A percentile compares a stretch with the other conserved stretches of the same genome.
Conservation (phyloP, 2,113 vertebrate species). For the Microtus ochrogaster region DNA sequence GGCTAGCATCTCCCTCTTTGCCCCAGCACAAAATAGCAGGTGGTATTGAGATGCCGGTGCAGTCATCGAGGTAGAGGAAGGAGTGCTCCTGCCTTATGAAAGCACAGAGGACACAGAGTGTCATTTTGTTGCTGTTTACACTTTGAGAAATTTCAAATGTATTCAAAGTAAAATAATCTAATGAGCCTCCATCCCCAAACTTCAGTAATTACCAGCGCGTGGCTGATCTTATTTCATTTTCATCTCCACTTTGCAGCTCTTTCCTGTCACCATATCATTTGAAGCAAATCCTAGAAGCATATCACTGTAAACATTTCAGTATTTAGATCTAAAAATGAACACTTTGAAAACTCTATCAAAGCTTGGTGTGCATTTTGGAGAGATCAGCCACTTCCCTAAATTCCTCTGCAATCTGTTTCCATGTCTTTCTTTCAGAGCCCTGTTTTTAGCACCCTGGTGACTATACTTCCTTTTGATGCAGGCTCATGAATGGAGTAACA, state of each 20-base stretch:
- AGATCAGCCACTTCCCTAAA: background rate
- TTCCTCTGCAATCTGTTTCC: background rate
- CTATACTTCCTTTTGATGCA: constrained; percentile 43
- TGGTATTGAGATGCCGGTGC: background rate
- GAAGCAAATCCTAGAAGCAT: background rate
- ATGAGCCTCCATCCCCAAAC: background rate
- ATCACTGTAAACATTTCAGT: background rate
- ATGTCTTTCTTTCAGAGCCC: background rate
- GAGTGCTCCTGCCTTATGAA: background rate
- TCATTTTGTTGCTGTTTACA: background rate
- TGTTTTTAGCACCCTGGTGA: background rate
- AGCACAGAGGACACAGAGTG: background rate
- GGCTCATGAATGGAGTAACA: constrained; percentile 43
- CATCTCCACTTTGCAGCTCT: background rate
- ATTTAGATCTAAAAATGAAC: background rate
- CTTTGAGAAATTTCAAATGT: background rate
- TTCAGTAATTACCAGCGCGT: background rate
- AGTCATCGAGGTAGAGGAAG: background rate
- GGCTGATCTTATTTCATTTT: background rate
- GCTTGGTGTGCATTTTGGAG: background rate
- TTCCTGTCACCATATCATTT: background rate
- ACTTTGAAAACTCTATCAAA: background rate
- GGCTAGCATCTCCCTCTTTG: background rate
- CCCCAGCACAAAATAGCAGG: background rate
- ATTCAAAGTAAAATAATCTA: background rate